Evolutionary conservation across 1,140 invertebrate species (phyloP), one percentile per base, ranked within the genome.

Genomic region (Ridgeia piscesae): DNA sequence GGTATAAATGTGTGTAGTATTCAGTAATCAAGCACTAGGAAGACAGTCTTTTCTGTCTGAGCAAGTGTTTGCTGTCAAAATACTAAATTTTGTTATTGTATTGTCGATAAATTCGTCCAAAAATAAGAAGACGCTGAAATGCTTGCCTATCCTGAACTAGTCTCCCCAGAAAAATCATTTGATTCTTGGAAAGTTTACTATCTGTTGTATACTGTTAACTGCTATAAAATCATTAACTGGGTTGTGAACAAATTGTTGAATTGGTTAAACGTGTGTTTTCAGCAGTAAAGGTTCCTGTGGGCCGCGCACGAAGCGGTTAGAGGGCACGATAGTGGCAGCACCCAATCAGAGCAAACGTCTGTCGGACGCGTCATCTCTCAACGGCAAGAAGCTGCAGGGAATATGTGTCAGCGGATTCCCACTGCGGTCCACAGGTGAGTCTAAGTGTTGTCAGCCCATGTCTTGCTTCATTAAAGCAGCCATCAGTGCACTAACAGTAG

Each of bases 331-430:
- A 77, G 58, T 77, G 58, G 58, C 58, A 8, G 58, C 58, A 4
- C 58, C 58, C 14, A 77, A 21, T 31, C 58, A 77, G 58, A 77
- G 58, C 58, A 77, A 77, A 21, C 58, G 58, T 77, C 58, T 77
- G 58, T 77, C 58, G 58, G 58, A 77, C 27, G 58, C 58, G 58
- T 77, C 58, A 31, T 77, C 58, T 77, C 58, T 77, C 58, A 77
- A 77, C 27, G 98, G 98, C 94, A 97, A 97, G 93, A 96, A 97
- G 93, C 97, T 98, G 58, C 96, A 98, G 93, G 98, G 98, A 89
- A 99, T 99, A 94, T 98, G 98, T 96, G 98, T 99, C 91, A 97
- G 97, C 94, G 99, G 99, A 96, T 96, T 99, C 93, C 98, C 98
- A 92, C 97, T 97, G 89, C 97, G 98, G 94, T 99, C 98, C 93